A percentile compares a stretch with the other conserved stretches of the same genome.
Evolutionary conservation across 2,797 vertebrate genomes (phyloP).

Genomic region (Darevskia mixta): DNA sequence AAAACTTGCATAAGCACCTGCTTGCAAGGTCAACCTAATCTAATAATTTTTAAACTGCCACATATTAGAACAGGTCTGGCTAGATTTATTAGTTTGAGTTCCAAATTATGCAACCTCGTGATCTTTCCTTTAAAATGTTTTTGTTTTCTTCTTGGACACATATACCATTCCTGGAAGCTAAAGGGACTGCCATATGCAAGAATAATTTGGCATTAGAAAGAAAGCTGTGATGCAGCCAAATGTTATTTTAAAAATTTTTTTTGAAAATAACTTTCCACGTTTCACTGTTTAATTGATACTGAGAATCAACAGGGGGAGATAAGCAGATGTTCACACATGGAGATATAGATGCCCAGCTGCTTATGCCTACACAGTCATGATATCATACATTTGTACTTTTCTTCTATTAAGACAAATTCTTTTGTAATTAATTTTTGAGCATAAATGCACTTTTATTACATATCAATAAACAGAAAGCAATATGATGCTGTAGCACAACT

Average conservation of each 20-base stretch:
- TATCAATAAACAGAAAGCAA: slow-evolving; percentile 12
- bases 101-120: slow-evolving; percentile 51
- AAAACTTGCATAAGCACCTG: slow-evolving; percentile 68
- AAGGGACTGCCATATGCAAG: slow-evolving; percentile 34
- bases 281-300: slow-evolving; percentile 33
- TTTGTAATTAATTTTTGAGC: slow-evolving; percentile 15
- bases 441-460: background rate
- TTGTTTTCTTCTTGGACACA: slow-evolving; percentile 37
- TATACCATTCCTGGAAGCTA: slow-evolving; percentile 17
- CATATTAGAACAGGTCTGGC: slow-evolving; percentile 44
- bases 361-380: slow-evolving; percentile 13
- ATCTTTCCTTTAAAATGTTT: slow-evolving; percentile 45
- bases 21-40: slow-evolving; percentile 49
- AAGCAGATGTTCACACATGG: slow-evolving; percentile 3
- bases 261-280: slow-evolving; percentile 32
- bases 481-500: too few relatives aligned
- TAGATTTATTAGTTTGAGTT: slow-evolving; percentile 51
- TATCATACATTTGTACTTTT: slow-evolving; percentile 14
- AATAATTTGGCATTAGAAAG: slow-evolving; percentile 39
- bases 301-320: slow-evolving; percentile 20
- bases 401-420: background rate
- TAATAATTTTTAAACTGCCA: slow-evolving; percentile 52
- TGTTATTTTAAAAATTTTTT: slow-evolving; percentile 28
- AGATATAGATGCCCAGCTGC: slow-evolving; percentile 16
- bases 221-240: slow-evolving; percentile 14